A percentile compares a stretch with the other conserved stretches of the same genome.
phyloP scores from a whole-genome alignment of 1,140 invertebrate species.

The Drosophila rufa region DNA sequence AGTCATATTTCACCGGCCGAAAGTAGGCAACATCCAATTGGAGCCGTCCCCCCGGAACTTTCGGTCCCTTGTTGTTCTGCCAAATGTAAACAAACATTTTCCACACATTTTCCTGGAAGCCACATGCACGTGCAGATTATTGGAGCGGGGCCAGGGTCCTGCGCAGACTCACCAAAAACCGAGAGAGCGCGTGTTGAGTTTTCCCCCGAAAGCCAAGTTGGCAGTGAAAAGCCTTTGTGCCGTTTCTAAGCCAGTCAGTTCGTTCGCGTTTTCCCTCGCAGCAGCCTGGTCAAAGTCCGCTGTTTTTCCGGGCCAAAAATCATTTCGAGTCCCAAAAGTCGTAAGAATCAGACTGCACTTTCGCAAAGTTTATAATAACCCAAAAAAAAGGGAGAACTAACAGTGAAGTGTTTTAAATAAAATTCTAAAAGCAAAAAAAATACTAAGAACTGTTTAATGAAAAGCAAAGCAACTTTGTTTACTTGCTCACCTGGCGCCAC shows the following conservation, averaged over 20 bases:
- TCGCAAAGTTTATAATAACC: neutral
- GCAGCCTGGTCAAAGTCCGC: slow-evolving; percentile 20
- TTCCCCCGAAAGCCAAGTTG: slow-evolving; percentile 52
- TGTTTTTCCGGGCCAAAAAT: slow-evolving; percentile 8
- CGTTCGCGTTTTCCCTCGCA: slow-evolving; percentile 61
- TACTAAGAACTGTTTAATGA: slow-evolving; percentile 1
- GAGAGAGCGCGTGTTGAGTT: slow-evolving; percentile 40
- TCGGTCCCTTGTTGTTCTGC: slow-evolving; percentile 30
- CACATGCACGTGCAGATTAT: slow-evolving; percentile 63
- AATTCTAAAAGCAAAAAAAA: neutral
- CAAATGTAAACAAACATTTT: slow-evolving; percentile 80
- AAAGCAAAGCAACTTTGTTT: slow-evolving; percentile 16
- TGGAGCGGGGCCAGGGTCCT: slow-evolving; percentile 8
- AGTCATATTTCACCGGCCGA: slow-evolving; percentile 65
- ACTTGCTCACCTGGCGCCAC: slow-evolving; percentile 25
- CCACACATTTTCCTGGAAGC: slow-evolving; percentile 53
- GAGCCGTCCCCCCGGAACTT: slow-evolving; percentile 3
- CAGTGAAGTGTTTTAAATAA: neutral
- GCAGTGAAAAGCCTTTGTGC: slow-evolving; percentile 45
- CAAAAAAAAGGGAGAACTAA: neutral
- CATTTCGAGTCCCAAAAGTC: slow-evolving; percentile 13
- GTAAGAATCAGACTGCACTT: slow-evolving; percentile 27
- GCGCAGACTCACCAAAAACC: slow-evolving; percentile 69
- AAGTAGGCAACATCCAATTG: slow-evolving; percentile 76
- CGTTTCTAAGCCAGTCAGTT: slow-evolving; percentile 55